Evolutionary conservation across 1,140 invertebrate genomes (phyloP).

Genomic region (Eriocheir sinensis): DNA sequence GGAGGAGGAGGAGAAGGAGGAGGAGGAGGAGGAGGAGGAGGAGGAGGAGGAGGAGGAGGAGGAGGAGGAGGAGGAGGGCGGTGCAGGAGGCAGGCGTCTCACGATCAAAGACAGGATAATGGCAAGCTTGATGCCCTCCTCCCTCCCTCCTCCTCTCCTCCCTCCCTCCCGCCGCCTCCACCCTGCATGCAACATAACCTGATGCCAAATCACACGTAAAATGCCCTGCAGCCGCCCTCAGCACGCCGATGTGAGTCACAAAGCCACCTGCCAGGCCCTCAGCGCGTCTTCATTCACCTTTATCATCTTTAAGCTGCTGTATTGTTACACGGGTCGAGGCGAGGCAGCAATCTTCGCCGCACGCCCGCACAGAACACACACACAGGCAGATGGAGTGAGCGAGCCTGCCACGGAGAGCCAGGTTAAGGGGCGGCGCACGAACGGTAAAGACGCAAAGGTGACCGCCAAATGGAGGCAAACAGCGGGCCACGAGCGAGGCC

Average conservation of each 20-base stretch:
- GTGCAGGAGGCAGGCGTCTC: conserved; percentile 27
- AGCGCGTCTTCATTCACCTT: neutral
- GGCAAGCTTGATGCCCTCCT: conserved; percentile 32
- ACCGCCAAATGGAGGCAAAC: neutral
- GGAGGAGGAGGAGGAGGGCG: neutral
- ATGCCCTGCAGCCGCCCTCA: conserved; percentile 9
- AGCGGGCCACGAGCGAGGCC: neutral
- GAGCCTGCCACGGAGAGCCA: neutral
- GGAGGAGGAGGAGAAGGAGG: too few species aligned
- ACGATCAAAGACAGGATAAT: conserved; percentile 44
- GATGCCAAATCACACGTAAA: conserved; percentile 13
- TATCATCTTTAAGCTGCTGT: neutral
- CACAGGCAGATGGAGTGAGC: neutral
- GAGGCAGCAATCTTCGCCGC: neutral
- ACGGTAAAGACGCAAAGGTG: neutral
- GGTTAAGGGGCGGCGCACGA: neutral
- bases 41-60: too few species aligned
- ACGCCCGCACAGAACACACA: neutral
- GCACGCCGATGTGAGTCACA: neutral
- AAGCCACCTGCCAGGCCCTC: neutral
- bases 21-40: neutral
- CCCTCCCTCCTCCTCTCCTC: neutral
- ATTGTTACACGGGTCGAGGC: neutral
- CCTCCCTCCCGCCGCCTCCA: neutral
- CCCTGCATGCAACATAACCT: conserved; percentile 22